These are phyloP conservation scores for Dorcus parallelipipedus DNA, from an alignment of 2,888 invertebrate species.

Conservation along the genomic window DNA sequence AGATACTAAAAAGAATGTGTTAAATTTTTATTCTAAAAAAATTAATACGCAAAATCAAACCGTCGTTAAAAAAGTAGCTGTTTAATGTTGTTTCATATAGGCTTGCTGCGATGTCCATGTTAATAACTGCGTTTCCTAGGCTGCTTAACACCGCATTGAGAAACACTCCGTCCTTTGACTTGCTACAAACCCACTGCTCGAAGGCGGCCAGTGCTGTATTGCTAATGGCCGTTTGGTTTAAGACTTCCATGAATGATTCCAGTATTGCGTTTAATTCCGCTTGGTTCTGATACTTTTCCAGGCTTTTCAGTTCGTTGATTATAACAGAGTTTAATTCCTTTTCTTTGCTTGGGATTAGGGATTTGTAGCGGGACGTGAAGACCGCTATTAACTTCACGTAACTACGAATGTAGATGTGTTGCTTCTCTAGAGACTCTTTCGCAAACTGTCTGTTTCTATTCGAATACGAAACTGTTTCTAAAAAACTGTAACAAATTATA, in stretches of 20 bases:
- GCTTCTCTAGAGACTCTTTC: constrained; percentile 49
- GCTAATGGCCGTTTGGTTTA: constrained; percentile 43
- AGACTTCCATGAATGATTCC: constrained; percentile 50
- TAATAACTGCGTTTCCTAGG: constrained; percentile 48
- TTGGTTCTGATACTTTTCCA: constrained; percentile 50
- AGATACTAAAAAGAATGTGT: constrained; percentile 6
- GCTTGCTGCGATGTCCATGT: constrained; percentile 50
- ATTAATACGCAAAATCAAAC: constrained; percentile 35
- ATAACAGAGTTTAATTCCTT: constrained; percentile 52
- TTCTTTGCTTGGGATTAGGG: constrained; percentile 49
- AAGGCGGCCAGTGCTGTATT: constrained; percentile 40
- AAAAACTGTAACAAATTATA: constrained; percentile 48
- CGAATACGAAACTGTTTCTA: constrained; percentile 61
- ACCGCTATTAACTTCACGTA: constrained; percentile 58
- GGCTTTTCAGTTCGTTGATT: constrained; percentile 52
- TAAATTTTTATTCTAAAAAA: background rate
- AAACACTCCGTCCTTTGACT: constrained; percentile 50
- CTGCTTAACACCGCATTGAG: constrained; percentile 51
- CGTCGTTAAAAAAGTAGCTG: constrained; percentile 55
- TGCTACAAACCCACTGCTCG: constrained; percentile 50
- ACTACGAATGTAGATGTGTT: constrained; percentile 60
- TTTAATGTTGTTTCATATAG: constrained; percentile 54
- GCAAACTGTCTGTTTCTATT: constrained; percentile 37
- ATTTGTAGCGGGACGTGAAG: constrained; percentile 54
- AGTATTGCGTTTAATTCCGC: constrained; percentile 53